Conservation (phyloP, 2,113 vertebrate genomes). For the Erythrolamprus reginae region DNA sequence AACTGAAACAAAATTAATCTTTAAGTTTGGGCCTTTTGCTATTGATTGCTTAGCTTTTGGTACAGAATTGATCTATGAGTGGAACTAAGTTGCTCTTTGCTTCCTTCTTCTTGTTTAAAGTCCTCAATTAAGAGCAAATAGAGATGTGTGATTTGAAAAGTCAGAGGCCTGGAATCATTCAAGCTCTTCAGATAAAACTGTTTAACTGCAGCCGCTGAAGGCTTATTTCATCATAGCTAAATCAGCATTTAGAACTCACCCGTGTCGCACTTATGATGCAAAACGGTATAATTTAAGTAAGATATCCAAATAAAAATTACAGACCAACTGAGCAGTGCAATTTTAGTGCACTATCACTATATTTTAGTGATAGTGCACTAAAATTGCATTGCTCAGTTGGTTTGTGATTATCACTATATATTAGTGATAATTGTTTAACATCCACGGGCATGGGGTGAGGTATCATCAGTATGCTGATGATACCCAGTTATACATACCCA, state of each 20-base stretch:
- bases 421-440: background rate
- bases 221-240: background rate
- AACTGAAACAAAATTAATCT: conserved; percentile 13
- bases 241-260: background rate
- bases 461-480: no score
- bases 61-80: background rate
- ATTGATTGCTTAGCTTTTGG: conserved; percentile 14
- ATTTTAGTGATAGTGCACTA: background rate
- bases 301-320: background rate
- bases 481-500: no score
- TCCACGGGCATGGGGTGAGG: no score
- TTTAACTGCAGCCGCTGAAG: background rate
- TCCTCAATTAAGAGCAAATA: background rate
- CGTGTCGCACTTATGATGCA: background rate
- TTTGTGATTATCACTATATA: no score
- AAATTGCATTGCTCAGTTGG: no score
- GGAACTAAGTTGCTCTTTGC: conserved; percentile 10
- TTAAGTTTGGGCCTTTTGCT: conserved; percentile 25
- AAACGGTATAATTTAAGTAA: background rate
- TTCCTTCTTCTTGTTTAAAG: conserved; percentile 4
- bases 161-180: background rate
- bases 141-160: background rate
- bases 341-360: no score
- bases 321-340: background rate
- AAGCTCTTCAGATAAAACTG: background rate